A percentile compares a stretch with the other conserved stretches of the same genome.
Conservation (phyloP, 2,888 invertebrate species). For the Temnothorax rugatulus region DNA sequence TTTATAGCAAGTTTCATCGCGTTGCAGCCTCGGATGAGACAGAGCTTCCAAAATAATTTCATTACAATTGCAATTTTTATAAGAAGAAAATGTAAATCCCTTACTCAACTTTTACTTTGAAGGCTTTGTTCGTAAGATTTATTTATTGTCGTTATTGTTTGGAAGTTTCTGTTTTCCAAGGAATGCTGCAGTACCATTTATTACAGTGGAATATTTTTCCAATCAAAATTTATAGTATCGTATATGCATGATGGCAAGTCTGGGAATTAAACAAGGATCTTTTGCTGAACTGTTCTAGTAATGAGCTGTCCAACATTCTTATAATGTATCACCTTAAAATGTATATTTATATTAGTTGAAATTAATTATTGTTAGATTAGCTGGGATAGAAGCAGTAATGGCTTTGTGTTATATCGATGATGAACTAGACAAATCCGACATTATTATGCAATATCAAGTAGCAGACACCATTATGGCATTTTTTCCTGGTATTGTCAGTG, state of each 20-base stretch:
- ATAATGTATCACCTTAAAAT: constrained; percentile 26
- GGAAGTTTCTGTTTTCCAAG: not conserved
- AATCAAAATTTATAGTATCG: not conserved
- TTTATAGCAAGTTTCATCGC: not conserved
- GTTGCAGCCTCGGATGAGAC: not conserved
- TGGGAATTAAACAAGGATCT: not conserved
- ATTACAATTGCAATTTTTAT: not conserved
- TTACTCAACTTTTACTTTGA: not conserved
- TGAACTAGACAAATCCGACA: constrained; percentile 87
- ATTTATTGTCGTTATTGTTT: not conserved
- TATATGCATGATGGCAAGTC: not conserved
- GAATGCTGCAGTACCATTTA: not conserved
- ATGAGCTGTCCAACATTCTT: not conserved
- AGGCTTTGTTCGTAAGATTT: not conserved
- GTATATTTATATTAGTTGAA: constrained; percentile 18
- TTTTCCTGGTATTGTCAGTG: constrained; percentile 89
- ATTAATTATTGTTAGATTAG: constrained; percentile 83
- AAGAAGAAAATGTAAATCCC: not conserved
- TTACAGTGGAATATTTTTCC: not conserved
- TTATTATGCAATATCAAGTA: constrained; percentile 87
- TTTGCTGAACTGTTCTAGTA: not conserved
- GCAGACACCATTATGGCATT: constrained; percentile 89
- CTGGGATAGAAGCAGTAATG: constrained; percentile 89
- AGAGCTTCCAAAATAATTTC: not conserved
- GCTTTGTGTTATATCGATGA: constrained; percentile 89